Evolutionary conservation across 2,113 vertebrate genomes (phyloP).

Genomic region (Oryctolagus cuniculus): mOryCun1.1 NC_091441.1:34148001-34148500

Average conservation of each 20-base stretch:
- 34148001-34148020: neutral
- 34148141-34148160: slow-evolving; percentile 50
- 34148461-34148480: slow-evolving; percentile 7
- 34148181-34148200: slow-evolving; percentile 43
- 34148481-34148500: neutral
- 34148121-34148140: slow-evolving; percentile 56
- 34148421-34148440: neutral
- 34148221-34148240: slow-evolving; percentile 20
- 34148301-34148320: neutral
- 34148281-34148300: slow-evolving; percentile 46
- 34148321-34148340: neutral
- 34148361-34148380: neutral
- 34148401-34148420: neutral
- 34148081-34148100: slow-evolving; percentile 37
- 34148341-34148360: neutral
- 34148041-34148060: slow-evolving; percentile 13
- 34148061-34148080: slow-evolving; percentile 21
- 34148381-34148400: slow-evolving; percentile 1
- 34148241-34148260: slow-evolving; percentile 44
- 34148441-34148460: neutral
- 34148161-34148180: slow-evolving; percentile 70
- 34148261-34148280: slow-evolving; percentile 8
- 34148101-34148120: slow-evolving; percentile 52
- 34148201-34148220: slow-evolving; percentile 57
- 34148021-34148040: slow-evolving; percentile 11